phyloP scores from a whole-genome alignment of 35 echinoderm and acorn worm genomes.

The Apostichopus californicus region DNA sequence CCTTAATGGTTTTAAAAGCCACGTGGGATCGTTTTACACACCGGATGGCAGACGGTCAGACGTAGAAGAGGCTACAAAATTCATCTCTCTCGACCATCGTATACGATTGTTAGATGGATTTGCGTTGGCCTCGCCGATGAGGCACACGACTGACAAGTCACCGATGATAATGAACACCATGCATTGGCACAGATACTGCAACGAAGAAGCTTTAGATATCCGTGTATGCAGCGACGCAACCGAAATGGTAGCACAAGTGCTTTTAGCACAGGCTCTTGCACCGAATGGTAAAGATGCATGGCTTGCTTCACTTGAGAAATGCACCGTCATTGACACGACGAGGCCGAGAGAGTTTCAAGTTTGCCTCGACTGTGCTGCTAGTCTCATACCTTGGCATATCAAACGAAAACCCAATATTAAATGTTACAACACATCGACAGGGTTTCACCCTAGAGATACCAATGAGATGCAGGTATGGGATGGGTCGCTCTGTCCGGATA shows the following conservation, averaged over 20 bases:
- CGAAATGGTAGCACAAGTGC: neutral
- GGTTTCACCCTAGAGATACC: neutral
- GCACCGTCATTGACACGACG: neutral
- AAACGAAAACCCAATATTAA: neutral
- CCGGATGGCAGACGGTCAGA: neutral
- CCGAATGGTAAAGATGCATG: constrained; percentile 3
- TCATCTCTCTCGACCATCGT: neutral
- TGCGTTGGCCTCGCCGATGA: neutral
- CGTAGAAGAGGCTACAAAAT: neutral
- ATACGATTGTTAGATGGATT: neutral
- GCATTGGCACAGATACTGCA: neutral
- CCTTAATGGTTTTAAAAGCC: neutral
- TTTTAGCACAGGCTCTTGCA: neutral
- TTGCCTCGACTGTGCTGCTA: neutral
- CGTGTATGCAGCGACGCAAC: constrained; percentile 15
- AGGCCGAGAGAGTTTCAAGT: neutral
- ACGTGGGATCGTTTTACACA: neutral
- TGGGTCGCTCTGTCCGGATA: constrained; percentile 17
- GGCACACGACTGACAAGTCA: neutral
- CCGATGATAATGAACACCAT: neutral
- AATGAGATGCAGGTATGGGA: constrained; percentile 11
- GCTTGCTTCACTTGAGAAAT: neutral
- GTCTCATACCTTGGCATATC: neutral
- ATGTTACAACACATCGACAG: neutral
- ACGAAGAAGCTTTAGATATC: neutral